These are phyloP conservation scores for Tetraneura akinire DNA, from an alignment of 1,140 invertebrate genomes.

Conservation along the genomic window DNA sequence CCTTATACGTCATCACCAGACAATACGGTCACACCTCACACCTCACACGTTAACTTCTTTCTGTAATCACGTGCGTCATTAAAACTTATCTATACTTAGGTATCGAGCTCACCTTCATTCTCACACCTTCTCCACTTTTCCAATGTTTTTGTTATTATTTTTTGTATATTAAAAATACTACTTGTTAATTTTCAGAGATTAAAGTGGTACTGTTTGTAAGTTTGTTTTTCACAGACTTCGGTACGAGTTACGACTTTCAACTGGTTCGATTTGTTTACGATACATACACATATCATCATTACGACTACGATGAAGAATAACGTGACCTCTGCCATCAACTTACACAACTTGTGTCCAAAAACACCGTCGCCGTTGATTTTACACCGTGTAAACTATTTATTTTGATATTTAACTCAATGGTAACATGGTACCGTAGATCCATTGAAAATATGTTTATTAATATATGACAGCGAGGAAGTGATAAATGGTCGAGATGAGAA, in stretches of 20 bases:
- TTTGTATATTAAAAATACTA: not conserved
- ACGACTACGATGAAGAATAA: not conserved
- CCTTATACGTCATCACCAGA: too few relatives aligned
- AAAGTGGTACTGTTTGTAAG: not conserved
- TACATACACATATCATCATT: not conserved
- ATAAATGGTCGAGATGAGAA: conserved; percentile 21
- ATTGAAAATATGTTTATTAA: not conserved
- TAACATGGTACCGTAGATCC: not conserved
- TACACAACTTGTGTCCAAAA: not conserved
- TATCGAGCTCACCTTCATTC: too few relatives aligned
- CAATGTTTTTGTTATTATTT: not conserved
- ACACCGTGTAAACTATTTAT: not conserved
- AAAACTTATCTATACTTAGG: too few relatives aligned
- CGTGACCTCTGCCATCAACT: not conserved
- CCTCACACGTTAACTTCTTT: too few relatives aligned
- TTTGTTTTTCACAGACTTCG: not conserved
- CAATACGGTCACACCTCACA: too few relatives aligned
- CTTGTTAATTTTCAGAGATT: conserved; percentile 17
- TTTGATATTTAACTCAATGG: not conserved
- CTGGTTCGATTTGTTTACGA: not conserved
- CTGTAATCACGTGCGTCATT: too few relatives aligned
- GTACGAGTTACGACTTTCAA: not conserved
- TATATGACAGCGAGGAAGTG: too few relatives aligned
- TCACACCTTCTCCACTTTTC: not conserved
- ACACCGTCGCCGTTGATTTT: not conserved